phyloP scores from a whole-genome alignment of 2,888 invertebrate genomes.

The Brenthis ino region DNA sequence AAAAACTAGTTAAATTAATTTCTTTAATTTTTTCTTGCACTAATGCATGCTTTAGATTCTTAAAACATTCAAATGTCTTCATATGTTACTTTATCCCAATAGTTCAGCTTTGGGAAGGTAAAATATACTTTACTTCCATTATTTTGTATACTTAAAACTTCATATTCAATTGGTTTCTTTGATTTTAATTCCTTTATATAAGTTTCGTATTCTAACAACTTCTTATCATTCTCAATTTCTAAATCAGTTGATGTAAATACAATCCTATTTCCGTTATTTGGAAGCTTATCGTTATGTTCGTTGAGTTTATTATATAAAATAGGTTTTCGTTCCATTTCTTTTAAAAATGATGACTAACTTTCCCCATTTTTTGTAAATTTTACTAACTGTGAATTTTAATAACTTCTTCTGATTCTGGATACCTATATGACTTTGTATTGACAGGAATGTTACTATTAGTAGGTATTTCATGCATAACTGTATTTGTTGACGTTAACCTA shows the following conservation, averaged over 20 bases:
- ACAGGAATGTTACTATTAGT: too few relatives aligned
- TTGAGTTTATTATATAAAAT: conserved; percentile 19
- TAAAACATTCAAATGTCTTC: conserved; percentile 40
- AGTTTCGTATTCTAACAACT: conserved; percentile 4
- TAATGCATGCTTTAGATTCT: conserved; percentile 29
- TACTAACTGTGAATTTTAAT: background rate
- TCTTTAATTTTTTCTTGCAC: conserved; percentile 27
- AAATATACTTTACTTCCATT: conserved; percentile 15
- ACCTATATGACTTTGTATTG: too few relatives aligned
- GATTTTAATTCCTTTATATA: background rate
- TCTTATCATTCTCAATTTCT: conserved; percentile 1
- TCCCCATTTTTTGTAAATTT: conserved; percentile 22
- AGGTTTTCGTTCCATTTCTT: conserved; percentile 35
- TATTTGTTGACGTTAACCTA: too few relatives aligned
- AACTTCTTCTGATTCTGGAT: too few relatives aligned
- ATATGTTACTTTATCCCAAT: conserved; percentile 39
- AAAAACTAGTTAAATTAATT: conserved; percentile 28
- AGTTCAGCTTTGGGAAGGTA: background rate
- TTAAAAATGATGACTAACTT: conserved; percentile 33
- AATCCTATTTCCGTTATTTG: background rate
- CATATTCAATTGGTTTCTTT: background rate
- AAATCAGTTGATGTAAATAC: background rate
- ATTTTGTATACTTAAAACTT: conserved; percentile 10
- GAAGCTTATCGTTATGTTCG: background rate
- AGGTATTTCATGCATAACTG: too few relatives aligned